A percentile compares a stretch with the other conserved stretches of the same genome.
phyloP scores from a whole-genome alignment of 1,140 invertebrate genomes.

The Vanessa tameamea region DNA sequence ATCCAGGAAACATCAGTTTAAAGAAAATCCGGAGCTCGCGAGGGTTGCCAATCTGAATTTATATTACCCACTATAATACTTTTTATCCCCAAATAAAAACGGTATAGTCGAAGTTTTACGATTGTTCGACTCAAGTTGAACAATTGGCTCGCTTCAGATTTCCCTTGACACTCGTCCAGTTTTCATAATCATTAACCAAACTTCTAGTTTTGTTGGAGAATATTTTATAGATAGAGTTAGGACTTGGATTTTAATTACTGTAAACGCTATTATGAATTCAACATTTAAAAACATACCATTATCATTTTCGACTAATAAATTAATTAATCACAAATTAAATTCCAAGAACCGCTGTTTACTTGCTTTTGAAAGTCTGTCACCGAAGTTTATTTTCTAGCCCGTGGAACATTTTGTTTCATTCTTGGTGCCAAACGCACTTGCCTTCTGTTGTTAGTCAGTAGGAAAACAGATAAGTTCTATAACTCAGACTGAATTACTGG shows the following conservation, averaged over 20 bases:
- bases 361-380: too few relatives aligned
- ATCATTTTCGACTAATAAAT: too few relatives aligned
- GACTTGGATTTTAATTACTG: neutral
- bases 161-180: constrained; percentile 52
- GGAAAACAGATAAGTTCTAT: too few relatives aligned
- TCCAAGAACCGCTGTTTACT: too few relatives aligned
- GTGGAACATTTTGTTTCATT: too few relatives aligned
- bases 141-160: constrained; percentile 51
- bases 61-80: constrained; percentile 48
- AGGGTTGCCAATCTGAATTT: constrained; percentile 46
- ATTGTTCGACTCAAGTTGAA: constrained; percentile 41
- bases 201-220: constrained; percentile 41
- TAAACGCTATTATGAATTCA: neutral
- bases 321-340: too few relatives aligned
- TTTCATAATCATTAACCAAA: constrained; percentile 54
- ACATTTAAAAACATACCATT: too few relatives aligned
- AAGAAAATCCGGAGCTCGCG: constrained; percentile 24
- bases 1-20: constrained; percentile 43
- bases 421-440: too few relatives aligned
- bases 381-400: too few relatives aligned
- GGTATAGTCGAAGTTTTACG: constrained; percentile 48
- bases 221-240: neutral
- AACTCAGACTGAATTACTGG: too few relatives aligned
- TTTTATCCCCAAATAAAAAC: constrained; percentile 50
- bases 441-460: too few relatives aligned